phyloP scores from a whole-genome alignment of 2,113 vertebrate genomes.

The Tragelaphus strepsiceros region DNA sequence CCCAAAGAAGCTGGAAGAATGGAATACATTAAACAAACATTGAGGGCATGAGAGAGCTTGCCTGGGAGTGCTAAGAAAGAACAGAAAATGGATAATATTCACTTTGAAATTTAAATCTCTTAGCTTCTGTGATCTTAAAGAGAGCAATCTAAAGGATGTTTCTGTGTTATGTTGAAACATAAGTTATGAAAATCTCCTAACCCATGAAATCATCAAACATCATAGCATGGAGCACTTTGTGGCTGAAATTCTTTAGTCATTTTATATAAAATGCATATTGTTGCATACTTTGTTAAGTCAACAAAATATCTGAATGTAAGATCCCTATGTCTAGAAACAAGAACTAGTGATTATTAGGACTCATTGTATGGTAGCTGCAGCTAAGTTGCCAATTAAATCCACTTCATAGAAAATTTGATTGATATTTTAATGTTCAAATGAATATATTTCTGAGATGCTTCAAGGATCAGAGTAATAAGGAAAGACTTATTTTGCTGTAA shows the following conservation, averaged over 20 bases:
- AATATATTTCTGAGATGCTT: background rate
- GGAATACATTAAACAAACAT: constrained; percentile 60
- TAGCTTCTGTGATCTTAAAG: constrained; percentile 61
- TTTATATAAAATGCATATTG: background rate
- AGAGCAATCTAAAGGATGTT: constrained; percentile 35
- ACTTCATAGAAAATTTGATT: constrained; percentile 19
- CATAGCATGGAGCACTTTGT: background rate
- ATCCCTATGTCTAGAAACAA: background rate
- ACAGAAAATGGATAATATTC: constrained; percentile 60
- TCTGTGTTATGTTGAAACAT: background rate
- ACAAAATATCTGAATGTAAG: constrained; percentile 21
- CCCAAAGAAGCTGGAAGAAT: constrained; percentile 50
- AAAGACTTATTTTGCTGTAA: background rate
- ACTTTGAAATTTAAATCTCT: constrained; percentile 57
- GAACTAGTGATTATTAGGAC: background rate
- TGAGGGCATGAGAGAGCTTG: constrained; percentile 32
- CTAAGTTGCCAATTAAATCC: background rate
- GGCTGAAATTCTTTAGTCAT: background rate
- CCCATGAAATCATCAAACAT: constrained; percentile 27
- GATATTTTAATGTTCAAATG: background rate
- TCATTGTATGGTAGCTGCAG: background rate
- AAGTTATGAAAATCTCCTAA: constrained; percentile 47
- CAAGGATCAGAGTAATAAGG: background rate
- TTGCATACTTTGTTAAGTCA: background rate
- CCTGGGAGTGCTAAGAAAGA: constrained; percentile 53